Percentiles rank a stretch among this genome's conserved stretches.
phyloP scores from a whole-genome alignment of 2,113 vertebrate species.

The Panurus biarmicus region DNA sequence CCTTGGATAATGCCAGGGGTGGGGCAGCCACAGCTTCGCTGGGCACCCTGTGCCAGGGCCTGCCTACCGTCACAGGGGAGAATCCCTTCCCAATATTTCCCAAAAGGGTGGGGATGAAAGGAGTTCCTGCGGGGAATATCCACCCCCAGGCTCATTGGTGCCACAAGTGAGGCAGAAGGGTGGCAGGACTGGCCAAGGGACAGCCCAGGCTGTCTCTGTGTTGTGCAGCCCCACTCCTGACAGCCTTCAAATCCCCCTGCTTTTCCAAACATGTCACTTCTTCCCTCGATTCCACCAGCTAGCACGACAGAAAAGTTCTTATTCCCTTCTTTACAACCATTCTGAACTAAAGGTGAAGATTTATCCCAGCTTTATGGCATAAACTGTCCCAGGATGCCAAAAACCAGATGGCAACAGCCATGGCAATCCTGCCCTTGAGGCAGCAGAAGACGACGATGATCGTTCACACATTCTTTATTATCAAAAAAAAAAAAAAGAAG shows the following conservation, averaged over 20 bases:
- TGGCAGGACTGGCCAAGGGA: not conserved
- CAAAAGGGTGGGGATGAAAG: not conserved
- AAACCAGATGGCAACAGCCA: accelerated
- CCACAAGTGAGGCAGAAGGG: not conserved
- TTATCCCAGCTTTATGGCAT: accelerated
- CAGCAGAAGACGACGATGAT: not conserved
- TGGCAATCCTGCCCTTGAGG: not conserved
- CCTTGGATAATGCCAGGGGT: not conserved
- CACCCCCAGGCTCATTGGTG: not conserved
- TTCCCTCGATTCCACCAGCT: not conserved
- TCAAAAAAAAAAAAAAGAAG: slow-evolving; percentile 38
- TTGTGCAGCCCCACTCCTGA: not conserved
- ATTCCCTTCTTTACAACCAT: not conserved
- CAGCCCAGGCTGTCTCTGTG: no score
- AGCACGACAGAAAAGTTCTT: accelerated
- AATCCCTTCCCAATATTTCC: not conserved
- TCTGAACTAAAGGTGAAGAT: not conserved
- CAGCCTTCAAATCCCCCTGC: not conserved
- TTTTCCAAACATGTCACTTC: accelerated
- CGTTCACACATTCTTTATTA: slow-evolving; percentile 65
- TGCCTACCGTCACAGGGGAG: accelerated
- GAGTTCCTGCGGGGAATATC: not conserved
- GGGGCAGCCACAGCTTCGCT: not conserved
- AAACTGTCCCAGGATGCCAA: no score
- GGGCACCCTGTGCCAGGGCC: not conserved